phyloP scores from a whole-genome alignment of 1,140 invertebrate genomes.

The Stegodyphus dumicola region DNA sequence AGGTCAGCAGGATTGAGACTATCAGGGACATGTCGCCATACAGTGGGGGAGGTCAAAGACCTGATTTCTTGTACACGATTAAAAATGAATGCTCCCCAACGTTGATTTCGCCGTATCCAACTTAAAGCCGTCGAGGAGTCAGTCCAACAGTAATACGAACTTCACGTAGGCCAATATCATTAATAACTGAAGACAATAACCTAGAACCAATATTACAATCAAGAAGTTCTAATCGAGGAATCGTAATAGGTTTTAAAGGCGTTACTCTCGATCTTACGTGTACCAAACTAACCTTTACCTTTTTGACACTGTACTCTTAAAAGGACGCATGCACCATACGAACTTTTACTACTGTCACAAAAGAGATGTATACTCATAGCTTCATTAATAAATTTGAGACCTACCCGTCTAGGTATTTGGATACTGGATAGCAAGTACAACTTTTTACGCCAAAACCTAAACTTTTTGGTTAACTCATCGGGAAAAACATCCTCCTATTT shows the following conservation, averaged over 20 bases:
- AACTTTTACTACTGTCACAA: constrained; percentile 10
- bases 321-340: constrained; percentile 19
- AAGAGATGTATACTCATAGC: constrained; percentile 19
- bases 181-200: neutral
- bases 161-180: neutral
- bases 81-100: too few species aligned
- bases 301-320: constrained; percentile 6
- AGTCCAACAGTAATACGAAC: constrained; percentile 20
- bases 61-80: too few species aligned
- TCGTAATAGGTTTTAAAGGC: constrained; percentile 19
- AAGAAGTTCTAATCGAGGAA: constrained; percentile 24
- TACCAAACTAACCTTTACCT: neutral
- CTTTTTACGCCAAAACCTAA: constrained; percentile 7
- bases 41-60: too few species aligned
- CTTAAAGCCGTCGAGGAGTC: constrained; percentile 6
- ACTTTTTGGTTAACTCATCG: constrained; percentile 19
- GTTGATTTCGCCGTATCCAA: neutral
- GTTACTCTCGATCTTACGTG: constrained; percentile 39
- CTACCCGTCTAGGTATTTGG: constrained; percentile 10
- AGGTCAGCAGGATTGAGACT: constrained; percentile 14
- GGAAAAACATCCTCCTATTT: too few species aligned
- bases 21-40: constrained; percentile 12
- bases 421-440: neutral
- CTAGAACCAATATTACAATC: neutral
- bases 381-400: neutral